Base-by-base conservation (phyloP, 2,113 vertebrate genomes). In the Silurus meridionalis region DNA sequence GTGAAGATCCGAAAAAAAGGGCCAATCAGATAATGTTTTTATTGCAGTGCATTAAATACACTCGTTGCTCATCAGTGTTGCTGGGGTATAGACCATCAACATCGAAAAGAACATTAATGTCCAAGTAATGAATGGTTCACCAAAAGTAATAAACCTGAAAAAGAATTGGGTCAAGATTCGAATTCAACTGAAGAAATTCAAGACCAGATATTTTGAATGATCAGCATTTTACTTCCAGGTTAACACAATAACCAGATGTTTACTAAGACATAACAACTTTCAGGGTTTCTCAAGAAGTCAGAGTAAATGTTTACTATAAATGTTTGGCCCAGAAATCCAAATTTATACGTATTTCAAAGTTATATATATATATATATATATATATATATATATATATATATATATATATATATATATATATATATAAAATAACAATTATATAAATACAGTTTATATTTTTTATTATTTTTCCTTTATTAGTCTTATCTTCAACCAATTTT, bases 101-200 rank as follows among this genome's bases (percentile, higher is more conserved):
- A 37, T 69, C 0, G 28, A 17, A 46, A 71, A 69, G 5, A 37
- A 19, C 69, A 48, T 19, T 19, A 1, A 37, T 46, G 15, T 14
- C 10, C 21, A 55, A 78, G 52, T 25, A 78, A 55, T 25, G 23
- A 55, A 25, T 55, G 74, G 48, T n/a, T 75, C 21, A 53, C 13
- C 1, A 9, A 23, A 75, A 6, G 72, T 21, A 75, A n/a, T 52
- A 52, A 52, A 21, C 1, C 17, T 72, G 37, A 46, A 75, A n/a
- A 75, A n/a, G 9, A 53, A 23, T 21, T 53, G 5, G 37, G 5
- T 5, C 17, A 52, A 52, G 8, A 52, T 75, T 11, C 72, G n/a
- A n/a, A 63, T 86, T 53, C n/a, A 19, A 50, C 55, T 60, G 10
- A 79, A 50, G 60, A 57, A 67, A 25, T 80, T 83, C 48, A 83